Evolutionary conservation across 37 sponge, comb jelly and placozoan genomes (phyloP).

Genomic region (Corticium candelabrum): DNA sequence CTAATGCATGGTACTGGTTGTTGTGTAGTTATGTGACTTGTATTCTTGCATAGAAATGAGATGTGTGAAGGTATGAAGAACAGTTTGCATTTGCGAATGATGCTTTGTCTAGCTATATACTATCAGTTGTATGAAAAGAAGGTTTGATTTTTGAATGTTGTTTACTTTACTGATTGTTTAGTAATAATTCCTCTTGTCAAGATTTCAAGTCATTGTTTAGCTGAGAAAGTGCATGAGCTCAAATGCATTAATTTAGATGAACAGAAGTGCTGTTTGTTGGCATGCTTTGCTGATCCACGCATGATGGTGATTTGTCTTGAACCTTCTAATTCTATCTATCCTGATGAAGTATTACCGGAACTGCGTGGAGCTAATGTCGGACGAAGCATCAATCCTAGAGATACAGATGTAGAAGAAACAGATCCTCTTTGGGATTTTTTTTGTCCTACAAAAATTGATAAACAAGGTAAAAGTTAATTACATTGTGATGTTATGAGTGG

Average conservation of each 20-base stretch:
- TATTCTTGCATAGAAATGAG: too few species aligned
- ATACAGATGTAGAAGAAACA: conserved; percentile 10
- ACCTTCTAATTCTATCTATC: conserved; percentile 11
- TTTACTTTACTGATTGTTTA: too few species aligned
- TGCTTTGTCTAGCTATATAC: not conserved
- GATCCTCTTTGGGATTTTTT: conserved; percentile 57
- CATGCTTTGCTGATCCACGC: not conserved
- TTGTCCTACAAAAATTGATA: not conserved
- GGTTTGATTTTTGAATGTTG: too few species aligned
- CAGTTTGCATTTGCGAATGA: not conserved
- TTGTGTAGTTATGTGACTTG: too few species aligned
- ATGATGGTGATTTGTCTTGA: conserved; percentile 12
- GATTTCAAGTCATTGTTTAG: not conserved
- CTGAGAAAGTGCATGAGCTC: not conserved
- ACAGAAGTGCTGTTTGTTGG: not conserved
- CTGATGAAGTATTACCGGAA: conserved; percentile 17
- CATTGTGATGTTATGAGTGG: too few species aligned
- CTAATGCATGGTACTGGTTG: too few species aligned
- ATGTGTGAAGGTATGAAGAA: not conserved
- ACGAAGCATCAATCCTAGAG: not conserved
- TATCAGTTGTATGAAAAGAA: too few species aligned
- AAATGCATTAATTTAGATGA: not conserved
- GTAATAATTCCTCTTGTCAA: too few species aligned
- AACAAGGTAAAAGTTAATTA: not conserved
- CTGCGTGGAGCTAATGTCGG: conserved; percentile 1